These are phyloP conservation scores for Unio pictorum DNA, from an alignment of 2,888 invertebrate species.

Conservation along the genomic window DNA sequence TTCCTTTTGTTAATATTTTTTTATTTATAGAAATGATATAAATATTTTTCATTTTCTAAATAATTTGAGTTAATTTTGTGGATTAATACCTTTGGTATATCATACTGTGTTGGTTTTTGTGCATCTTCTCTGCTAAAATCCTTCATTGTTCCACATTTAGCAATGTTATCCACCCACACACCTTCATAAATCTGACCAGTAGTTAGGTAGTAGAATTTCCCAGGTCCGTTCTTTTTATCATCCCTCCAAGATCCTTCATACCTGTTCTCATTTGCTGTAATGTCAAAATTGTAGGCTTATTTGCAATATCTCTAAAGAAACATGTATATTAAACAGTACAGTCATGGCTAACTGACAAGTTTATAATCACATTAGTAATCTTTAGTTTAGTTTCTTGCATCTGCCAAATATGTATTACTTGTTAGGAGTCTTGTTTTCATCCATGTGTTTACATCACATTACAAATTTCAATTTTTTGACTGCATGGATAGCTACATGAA, in stretches of 20 bases:
- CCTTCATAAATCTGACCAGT: constrained; percentile 71
- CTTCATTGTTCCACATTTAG: constrained; percentile 71
- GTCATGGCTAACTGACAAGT: too few relatives aligned
- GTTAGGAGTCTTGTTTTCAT: too few relatives aligned
- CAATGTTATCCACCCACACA: constrained; percentile 70
- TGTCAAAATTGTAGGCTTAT: background rate
- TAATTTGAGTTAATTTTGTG: too few relatives aligned
- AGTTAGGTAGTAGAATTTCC: constrained; percentile 71
- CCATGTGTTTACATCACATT: too few relatives aligned
- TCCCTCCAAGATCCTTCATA: constrained; percentile 72
- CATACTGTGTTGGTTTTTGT: constrained; percentile 67
- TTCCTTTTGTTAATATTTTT: too few relatives aligned
- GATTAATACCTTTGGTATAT: constrained; percentile 61
- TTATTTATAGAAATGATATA: background rate
- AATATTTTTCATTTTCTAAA: background rate
- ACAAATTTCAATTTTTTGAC: too few relatives aligned
- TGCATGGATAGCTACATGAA: too few relatives aligned
- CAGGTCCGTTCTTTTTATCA: constrained; percentile 71
- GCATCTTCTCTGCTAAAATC: constrained; percentile 70
- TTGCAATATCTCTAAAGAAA: background rate
- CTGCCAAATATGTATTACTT: too few relatives aligned
- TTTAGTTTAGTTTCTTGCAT: too few relatives aligned
- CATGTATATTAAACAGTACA: too few relatives aligned
- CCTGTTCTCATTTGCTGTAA: constrained; percentile 69
- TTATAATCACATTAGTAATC: too few relatives aligned